These are phyloP conservation scores for Muntiacus reevesi DNA, from an alignment of 2,113 vertebrate species.

Conservation along the genomic window DNA sequence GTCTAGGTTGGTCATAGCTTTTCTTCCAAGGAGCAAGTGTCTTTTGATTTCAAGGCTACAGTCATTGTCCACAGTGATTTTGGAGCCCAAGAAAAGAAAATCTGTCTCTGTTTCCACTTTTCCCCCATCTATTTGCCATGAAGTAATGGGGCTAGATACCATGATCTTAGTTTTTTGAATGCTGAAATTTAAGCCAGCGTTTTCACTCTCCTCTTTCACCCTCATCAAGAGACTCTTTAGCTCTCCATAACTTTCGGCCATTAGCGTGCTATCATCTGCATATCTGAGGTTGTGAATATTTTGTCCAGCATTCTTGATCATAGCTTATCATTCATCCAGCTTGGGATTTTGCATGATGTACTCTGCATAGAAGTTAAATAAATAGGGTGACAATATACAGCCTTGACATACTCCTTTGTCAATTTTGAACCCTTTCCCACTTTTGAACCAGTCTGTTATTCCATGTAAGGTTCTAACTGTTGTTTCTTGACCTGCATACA, in stretches of 20 bases:
- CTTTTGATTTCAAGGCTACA: neutral
- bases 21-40: neutral
- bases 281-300: neutral
- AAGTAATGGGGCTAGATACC: neutral
- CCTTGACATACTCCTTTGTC: neutral
- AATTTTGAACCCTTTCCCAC: neutral
- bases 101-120: neutral
- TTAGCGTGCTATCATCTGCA: neutral
- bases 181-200: neutral
- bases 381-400: neutral
- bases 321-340: neutral
- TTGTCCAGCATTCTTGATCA: neutral
- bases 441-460: neutral
- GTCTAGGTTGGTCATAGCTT: neutral
- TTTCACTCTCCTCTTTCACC: neutral
- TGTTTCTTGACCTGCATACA: neutral
- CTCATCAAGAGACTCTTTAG: neutral
- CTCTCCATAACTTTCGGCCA: neutral
- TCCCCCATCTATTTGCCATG: neutral
- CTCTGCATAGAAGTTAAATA: neutral
- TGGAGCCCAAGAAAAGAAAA: neutral
- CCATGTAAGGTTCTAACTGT: neutral
- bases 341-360: neutral
- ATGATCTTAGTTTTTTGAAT: neutral
- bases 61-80: neutral